Conservation (phyloP, 2,888 invertebrate genomes). For the Busseola fusca region DNA sequence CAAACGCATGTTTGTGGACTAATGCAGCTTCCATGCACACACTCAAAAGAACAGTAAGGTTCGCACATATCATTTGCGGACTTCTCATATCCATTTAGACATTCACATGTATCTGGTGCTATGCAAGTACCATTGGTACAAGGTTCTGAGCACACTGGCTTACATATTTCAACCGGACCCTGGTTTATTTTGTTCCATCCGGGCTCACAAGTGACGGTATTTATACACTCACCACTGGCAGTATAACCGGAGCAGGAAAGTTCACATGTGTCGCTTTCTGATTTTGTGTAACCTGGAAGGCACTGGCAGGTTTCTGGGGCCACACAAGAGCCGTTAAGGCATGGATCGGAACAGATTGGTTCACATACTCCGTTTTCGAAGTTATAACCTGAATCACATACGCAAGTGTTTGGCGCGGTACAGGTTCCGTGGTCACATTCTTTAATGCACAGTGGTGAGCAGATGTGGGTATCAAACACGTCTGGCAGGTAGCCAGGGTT, state of each 20-base stretch:
- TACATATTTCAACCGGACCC: constrained; percentile 52
- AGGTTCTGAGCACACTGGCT: constrained; percentile 56
- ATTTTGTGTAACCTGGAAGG: constrained; percentile 42
- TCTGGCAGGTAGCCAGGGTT: constrained; percentile 56
- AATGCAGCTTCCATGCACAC: constrained; percentile 61
- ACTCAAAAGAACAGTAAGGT: constrained; percentile 60
- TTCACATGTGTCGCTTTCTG: constrained; percentile 29
- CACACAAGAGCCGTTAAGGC: constrained; percentile 41
- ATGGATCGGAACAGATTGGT: constrained; percentile 41
- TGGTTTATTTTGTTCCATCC: constrained; percentile 48
- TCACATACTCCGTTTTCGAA: constrained; percentile 24
- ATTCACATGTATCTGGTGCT: constrained; percentile 63
- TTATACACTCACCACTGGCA: constrained; percentile 43
- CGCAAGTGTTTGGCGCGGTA: constrained; percentile 50
- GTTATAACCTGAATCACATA: constrained; percentile 40
- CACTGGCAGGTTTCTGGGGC: constrained; percentile 54
- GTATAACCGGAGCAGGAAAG: constrained; percentile 48
- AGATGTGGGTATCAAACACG: constrained; percentile 34
- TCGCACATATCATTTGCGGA: constrained; percentile 26
- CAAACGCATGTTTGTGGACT: constrained; percentile 61
- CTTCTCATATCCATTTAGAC: constrained; percentile 58
- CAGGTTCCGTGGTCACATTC: constrained; percentile 57
- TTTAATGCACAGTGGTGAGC: constrained; percentile 58
- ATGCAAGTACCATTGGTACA: constrained; percentile 66
- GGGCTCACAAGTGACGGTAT: constrained; percentile 39